phyloP scores from a whole-genome alignment of 2,888 invertebrate genomes.

The Callimorpha dominula region DNA sequence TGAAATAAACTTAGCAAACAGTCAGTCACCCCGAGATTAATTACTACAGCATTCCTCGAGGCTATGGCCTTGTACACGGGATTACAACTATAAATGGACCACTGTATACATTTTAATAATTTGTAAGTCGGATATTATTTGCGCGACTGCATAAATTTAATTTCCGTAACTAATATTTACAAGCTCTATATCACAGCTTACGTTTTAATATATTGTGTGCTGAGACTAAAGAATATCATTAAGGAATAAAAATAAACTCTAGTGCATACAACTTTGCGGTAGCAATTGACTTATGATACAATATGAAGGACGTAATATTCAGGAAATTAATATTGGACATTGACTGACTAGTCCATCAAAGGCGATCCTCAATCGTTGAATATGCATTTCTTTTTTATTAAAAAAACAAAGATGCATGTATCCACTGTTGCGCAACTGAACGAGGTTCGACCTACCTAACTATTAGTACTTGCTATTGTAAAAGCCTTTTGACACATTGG shows the following conservation, averaged over 20 bases:
- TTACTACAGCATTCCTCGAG: not conserved
- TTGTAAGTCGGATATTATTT: conserved; percentile 41
- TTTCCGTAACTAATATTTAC: conserved; percentile 71
- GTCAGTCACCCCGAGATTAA: not conserved
- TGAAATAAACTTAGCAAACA: conserved; percentile 9
- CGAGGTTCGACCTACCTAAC: not conserved
- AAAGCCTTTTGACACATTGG: conserved; percentile 33
- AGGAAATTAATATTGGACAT: conserved; percentile 36
- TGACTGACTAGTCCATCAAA: conserved; percentile 43
- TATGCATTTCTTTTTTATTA: not conserved
- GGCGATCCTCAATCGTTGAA: not conserved
- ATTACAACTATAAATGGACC: conserved; percentile 36
- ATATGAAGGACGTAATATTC: conserved; percentile 26
- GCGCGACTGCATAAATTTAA: conserved; percentile 38
- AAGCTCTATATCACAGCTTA: conserved; percentile 85
- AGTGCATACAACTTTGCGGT: conserved; percentile 32
- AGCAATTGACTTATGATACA: conserved; percentile 18
- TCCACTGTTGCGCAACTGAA: not conserved
- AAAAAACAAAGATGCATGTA: not conserved
- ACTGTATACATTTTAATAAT: conserved; percentile 32
- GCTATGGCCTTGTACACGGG: not conserved
- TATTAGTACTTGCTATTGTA: conserved; percentile 19
- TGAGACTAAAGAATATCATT: conserved; percentile 52
- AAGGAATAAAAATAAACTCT: conserved; percentile 36
- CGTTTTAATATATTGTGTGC: conserved; percentile 70